Evolutionary conservation across 1,140 invertebrate species (phyloP).

Genomic region (Pogonomyrmex californicus): DNA sequence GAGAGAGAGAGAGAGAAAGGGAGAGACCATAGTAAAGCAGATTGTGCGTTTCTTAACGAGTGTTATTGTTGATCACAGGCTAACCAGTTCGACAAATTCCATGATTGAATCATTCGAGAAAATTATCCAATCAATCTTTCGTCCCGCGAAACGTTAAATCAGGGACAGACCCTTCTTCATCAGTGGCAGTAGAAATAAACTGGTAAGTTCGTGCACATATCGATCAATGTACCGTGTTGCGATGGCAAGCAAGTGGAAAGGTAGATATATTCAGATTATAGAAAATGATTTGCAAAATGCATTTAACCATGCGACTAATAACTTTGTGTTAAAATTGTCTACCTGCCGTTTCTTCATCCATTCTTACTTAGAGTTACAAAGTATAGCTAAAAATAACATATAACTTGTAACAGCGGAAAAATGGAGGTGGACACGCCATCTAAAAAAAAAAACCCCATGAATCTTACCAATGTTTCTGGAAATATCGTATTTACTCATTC

Average conservation of each 20-base stretch:
- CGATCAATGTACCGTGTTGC: constrained; percentile 60
- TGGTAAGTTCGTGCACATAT: constrained; percentile 54
- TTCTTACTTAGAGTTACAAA: not conserved
- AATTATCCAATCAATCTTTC: constrained; percentile 46
- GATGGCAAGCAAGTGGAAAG: constrained; percentile 32
- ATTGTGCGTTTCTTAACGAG: not conserved
- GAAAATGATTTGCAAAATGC: constrained; percentile 19
- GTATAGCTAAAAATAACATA: not conserved
- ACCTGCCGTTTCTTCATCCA: not conserved
- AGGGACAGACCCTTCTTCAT: constrained; percentile 41
- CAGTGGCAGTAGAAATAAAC: constrained; percentile 34
- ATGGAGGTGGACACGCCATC: not conserved
- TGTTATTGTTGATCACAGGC: constrained; percentile 14
- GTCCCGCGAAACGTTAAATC: constrained; percentile 31
- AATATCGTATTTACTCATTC: constrained; percentile 23
- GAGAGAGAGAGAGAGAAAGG: too few species aligned
- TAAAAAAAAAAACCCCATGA: not conserved
- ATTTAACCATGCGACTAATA: constrained; percentile 19
- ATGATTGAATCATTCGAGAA: constrained; percentile 40
- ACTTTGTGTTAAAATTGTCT: not conserved
- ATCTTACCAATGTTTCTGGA: too few species aligned
- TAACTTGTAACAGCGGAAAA: too few species aligned
- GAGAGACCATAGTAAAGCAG: not conserved
- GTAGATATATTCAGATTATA: constrained; percentile 17
- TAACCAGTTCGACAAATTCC: constrained; percentile 38